Evolutionary conservation across 2,888 invertebrate species (phyloP), one percentile per base, ranked within the genome.

Genomic region (Aleiodes alternator): DNA sequence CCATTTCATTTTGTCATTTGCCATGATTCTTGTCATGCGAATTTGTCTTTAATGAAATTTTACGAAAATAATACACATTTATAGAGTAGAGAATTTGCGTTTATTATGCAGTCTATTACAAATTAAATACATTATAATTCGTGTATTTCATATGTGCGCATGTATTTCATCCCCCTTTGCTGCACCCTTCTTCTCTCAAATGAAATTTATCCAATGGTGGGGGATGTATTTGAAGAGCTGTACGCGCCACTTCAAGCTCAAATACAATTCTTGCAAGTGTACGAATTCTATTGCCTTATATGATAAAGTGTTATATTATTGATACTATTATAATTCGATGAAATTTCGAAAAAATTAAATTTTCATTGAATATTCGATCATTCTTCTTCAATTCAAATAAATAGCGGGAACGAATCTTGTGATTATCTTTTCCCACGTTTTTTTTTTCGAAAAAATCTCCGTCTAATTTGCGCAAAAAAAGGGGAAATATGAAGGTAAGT

Each of bases 141-240:
- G 12, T 16, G 48, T 9, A 64, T 64, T 64, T 64, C 64, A 48
- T 64, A 64, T 64, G 64, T 64, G 81, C 85, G 86, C 83, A 82
- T 83, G 84, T 72, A 81, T 83, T 80, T 81, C 80, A 79, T 76
- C 78, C 76, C 78, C 72, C 50, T 77, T 68, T 34, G 23, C 64
- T 71, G 53, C 55, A 29, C 14, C 0, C 38, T 38, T 38, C 6
- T 38, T 38, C 38, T 38, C n/a, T n/a, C n/a, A 61, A 61, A 55
- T 8, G 11, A 43, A n/a, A 12, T 12, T 11, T 23, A 23, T 9
- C 51, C 14, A 38, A 56, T 71, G 77, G 83, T 80, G 84, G 84
- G 85, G 83, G 79, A 81, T 77, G 82, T 86, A 86, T 85, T 86
- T 86, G 82, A 86, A 85, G 84, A 82, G 80, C 64, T 75, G 71